A percentile compares a stretch with the other conserved stretches of the same genome.
Conservation (phyloP, 2,797 vertebrate species). For the Morus bassanus region DNA sequence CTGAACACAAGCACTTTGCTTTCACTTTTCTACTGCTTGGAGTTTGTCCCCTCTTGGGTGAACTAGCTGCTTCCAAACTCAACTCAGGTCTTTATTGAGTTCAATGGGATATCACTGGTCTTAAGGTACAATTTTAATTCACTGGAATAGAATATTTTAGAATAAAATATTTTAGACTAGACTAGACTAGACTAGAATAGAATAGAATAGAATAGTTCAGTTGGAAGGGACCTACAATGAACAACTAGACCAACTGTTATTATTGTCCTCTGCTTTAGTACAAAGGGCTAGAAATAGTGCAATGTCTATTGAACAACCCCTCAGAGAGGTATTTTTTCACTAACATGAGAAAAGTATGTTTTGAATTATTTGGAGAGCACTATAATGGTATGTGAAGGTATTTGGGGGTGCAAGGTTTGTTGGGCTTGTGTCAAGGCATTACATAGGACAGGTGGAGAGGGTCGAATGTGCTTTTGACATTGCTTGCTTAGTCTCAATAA, state of each 20-base stretch:
- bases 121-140: neutral
- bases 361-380: neutral
- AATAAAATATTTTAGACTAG: neutral
- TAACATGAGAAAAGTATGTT: neutral
- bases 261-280: neutral
- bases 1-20: neutral
- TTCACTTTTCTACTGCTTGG: neutral
- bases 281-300: neutral
- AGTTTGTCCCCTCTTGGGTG: neutral
- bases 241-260: neutral
- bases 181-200: too few relatives aligned
- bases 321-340: neutral
- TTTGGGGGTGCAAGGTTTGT: neutral
- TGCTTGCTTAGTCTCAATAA: neutral
- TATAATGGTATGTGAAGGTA: neutral
- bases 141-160: neutral
- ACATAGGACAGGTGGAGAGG: neutral
- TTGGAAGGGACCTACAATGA: neutral
- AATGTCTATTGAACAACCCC: accelerated
- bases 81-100: neutral
- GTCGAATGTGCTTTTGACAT: neutral
- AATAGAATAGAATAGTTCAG: neutral
- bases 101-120: neutral
- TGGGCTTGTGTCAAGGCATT: neutral
- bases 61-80: neutral